Percentiles rank a stretch among this genome's conserved stretches.
Conservation (phyloP, 2,888 invertebrate species). For the Spicauda simplicius region DNA sequence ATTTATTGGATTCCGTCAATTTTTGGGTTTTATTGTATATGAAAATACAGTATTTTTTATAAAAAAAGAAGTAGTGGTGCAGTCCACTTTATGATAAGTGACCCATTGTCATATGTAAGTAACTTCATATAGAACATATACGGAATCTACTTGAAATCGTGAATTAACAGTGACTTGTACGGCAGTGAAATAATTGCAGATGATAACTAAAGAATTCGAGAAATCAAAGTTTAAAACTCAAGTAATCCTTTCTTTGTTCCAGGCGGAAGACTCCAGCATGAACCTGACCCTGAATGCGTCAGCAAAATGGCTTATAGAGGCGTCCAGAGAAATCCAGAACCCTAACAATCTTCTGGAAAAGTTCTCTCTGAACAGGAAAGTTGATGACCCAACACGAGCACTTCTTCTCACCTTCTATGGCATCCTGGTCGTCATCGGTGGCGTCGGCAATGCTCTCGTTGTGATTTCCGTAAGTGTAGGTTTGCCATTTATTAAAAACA, state of each 20-base stretch:
- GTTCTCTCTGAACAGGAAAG: slow-evolving; percentile 88
- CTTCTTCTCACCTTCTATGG: slow-evolving; percentile 89
- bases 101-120: too few relatives aligned
- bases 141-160: too few relatives aligned
- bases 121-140: too few relatives aligned
- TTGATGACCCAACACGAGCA: slow-evolving; percentile 88
- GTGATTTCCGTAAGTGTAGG: slow-evolving; percentile 86
- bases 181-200: too few relatives aligned
- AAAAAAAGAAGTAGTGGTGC: too few relatives aligned
- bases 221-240: too few relatives aligned
- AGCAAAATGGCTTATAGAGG: slow-evolving; percentile 76
- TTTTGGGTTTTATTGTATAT: too few relatives aligned
- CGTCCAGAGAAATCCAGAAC: slow-evolving; percentile 69
- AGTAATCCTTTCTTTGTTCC: slow-evolving; percentile 55
- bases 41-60: too few relatives aligned
- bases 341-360: slow-evolving; percentile 83
- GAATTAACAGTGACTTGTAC: too few relatives aligned
- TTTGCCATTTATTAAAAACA: neutral
- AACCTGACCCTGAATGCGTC: slow-evolving; percentile 71
- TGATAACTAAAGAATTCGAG: too few relatives aligned
- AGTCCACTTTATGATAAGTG: too few relatives aligned
- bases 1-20: too few relatives aligned
- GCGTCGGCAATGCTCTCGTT: slow-evolving; percentile 94
- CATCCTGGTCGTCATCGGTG: slow-evolving; percentile 91
- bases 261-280: slow-evolving; percentile 69